Evolutionary conservation across 1,140 invertebrate species (phyloP), one percentile per base, ranked within the genome.

Genomic region (Drosophila saltans): DNA sequence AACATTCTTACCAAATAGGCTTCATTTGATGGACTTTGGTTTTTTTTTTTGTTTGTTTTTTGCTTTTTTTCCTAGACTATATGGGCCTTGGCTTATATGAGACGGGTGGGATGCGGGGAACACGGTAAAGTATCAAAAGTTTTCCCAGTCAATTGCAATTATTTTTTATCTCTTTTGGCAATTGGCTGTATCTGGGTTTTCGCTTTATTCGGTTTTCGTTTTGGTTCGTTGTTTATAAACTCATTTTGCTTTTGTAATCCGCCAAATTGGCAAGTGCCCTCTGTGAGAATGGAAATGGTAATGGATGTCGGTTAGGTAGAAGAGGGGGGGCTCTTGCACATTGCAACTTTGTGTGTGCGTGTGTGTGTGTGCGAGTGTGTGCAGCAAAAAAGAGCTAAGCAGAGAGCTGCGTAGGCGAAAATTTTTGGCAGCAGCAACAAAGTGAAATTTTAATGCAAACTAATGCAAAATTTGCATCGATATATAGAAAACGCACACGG

Each of bases 391-490:
- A 48, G 45, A 58, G 39, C 30, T 56, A 55, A 48, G 16, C 45
- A 24, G 16, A 24, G 45, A 48, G 78, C 79, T 83, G 80, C 63
- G 75, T 81, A 57, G 75, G 75, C 79, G 69, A 81, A 81, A 79
- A 66, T 73, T 75, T 79, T 78, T 64, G 65, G 58, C 33, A 57
- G 43, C 73, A 76, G 73, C 83, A 88, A 83, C 83, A 88, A 88
- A 88, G 83, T 89, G 83, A 83, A 88, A 88, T 88, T 88, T 88
- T 88, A 88, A 88, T 89, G 83, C 84, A 88, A 88, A 88, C 83
- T 88, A 88, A 88, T 89, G 83, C 82, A 86, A 88, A 86, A 59
- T 88, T 84, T 86, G 45, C 45, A 88, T 86, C 83, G 84, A 88
- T 86, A 88, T 77, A 82, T 40, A 43, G 28, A 57, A 59, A 59